Evolutionary conservation across 2,888 invertebrate species (phyloP).

Genomic region (Plagiodera versicolora): DNA sequence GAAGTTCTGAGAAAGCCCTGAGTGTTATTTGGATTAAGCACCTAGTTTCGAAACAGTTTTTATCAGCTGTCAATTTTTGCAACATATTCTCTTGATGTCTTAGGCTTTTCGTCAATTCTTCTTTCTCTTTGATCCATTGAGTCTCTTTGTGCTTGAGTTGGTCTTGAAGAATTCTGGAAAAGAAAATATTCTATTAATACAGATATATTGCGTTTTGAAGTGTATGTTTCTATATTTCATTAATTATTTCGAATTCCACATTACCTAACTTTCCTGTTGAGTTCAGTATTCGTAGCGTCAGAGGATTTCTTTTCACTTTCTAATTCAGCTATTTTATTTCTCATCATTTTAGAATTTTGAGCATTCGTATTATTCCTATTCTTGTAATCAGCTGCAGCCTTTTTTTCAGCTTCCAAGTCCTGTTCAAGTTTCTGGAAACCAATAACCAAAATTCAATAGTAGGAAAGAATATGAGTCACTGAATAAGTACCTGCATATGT

Average conservation of each 20-base stretch:
- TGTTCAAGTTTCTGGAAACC: slow-evolving; percentile 42
- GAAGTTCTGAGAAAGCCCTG: slow-evolving; percentile 49
- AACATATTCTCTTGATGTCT: slow-evolving; percentile 45
- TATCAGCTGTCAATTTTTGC: slow-evolving; percentile 46
- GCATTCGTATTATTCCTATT: slow-evolving; percentile 40
- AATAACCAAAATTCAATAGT: neutral
- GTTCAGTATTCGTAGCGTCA: slow-evolving; percentile 49
- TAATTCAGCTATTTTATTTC: slow-evolving; percentile 53
- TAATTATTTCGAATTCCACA: too few species aligned
- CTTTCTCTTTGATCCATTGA: slow-evolving; percentile 48
- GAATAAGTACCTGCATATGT: slow-evolving; percentile 37
- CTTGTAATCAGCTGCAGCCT: slow-evolving; percentile 35
- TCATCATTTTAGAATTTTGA: slow-evolving; percentile 53
- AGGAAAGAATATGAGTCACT: neutral
- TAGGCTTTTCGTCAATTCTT: slow-evolving; percentile 44
- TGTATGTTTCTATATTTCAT: too few species aligned
- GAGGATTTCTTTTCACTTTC: slow-evolving; percentile 53
- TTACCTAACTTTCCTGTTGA: slow-evolving; percentile 44
- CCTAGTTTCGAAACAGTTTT: slow-evolving; percentile 49
- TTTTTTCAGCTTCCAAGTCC: slow-evolving; percentile 45
- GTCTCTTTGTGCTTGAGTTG: slow-evolving; percentile 46
- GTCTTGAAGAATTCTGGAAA: slow-evolving; percentile 44
- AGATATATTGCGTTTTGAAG: too few species aligned
- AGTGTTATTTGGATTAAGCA: slow-evolving; percentile 51
- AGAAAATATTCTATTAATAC: neutral